phyloP scores from a whole-genome alignment of 1,140 invertebrate species.

The Berghia stephanieae region DNA sequence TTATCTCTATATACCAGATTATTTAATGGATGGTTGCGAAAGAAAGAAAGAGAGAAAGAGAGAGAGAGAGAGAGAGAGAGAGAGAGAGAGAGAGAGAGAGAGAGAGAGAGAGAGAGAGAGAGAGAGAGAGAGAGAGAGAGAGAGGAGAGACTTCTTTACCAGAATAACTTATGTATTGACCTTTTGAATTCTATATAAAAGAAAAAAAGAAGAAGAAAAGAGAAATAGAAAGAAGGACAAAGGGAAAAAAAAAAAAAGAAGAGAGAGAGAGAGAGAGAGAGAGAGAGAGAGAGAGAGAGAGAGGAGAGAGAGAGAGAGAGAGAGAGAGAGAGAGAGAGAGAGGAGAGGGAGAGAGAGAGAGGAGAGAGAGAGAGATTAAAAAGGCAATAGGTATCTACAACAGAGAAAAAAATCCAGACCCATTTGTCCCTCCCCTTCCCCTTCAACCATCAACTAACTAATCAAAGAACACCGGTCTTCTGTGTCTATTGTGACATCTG shows the following conservation, averaged over 20 bases:
- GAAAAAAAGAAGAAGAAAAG: background rate
- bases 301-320: background rate
- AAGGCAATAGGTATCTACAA: too few species aligned
- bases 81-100: constrained; percentile 19
- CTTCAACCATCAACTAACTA: too few species aligned
- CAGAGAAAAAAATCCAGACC: too few species aligned
- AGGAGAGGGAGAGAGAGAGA: background rate
- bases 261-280: background rate
- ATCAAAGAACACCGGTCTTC: too few species aligned
- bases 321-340: background rate
- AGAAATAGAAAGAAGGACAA: background rate
- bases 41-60: background rate
- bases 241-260: background rate
- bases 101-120: constrained; percentile 5
- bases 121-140: background rate
- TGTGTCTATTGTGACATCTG: too few species aligned
- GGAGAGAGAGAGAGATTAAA: background rate
- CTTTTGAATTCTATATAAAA: background rate
- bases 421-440: too few species aligned
- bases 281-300: background rate
- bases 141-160: background rate
- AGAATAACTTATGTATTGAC: background rate
- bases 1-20: too few species aligned
- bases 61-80: constrained; percentile 13
- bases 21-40: too few species aligned